Conservation (phyloP, 2,888 invertebrate species). For the Megaustenia siamemsis region DNA sequence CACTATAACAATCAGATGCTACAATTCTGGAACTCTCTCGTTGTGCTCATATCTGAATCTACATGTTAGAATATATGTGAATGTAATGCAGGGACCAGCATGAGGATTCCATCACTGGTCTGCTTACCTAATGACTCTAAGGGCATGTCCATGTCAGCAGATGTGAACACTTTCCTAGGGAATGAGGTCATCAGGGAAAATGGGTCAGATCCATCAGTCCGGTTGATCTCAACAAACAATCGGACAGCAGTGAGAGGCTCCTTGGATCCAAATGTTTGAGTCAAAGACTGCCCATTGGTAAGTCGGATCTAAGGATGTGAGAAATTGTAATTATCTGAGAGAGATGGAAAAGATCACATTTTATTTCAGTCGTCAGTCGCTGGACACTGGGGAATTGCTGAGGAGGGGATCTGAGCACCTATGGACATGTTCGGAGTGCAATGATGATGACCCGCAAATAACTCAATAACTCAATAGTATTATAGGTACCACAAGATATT, state of each 20-base stretch:
- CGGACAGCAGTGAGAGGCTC: slow-evolving; percentile 95
- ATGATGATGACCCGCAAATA: too few relatives aligned
- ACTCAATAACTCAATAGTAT: too few relatives aligned
- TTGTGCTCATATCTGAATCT: not conserved
- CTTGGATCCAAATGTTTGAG: slow-evolving; percentile 89
- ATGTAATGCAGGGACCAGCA: too few relatives aligned
- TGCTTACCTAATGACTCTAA: slow-evolving; percentile 44
- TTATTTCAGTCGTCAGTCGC: too few relatives aligned
- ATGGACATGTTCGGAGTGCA: too few relatives aligned
- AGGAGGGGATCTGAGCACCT: too few relatives aligned
- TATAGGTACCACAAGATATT: too few relatives aligned
- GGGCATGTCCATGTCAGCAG: slow-evolving; percentile 93
- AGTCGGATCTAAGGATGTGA: slow-evolving; percentile 87
- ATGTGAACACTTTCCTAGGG: slow-evolving; percentile 91
- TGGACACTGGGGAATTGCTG: too few relatives aligned
- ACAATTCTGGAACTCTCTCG: not conserved
- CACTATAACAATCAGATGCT: not conserved
- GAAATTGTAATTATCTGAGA: too few relatives aligned
- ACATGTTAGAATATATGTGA: not conserved
- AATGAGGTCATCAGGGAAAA: slow-evolving; percentile 95
- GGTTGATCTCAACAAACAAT: slow-evolving; percentile 91
- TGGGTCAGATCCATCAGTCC: slow-evolving; percentile 84
- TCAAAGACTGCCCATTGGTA: slow-evolving; percentile 87
- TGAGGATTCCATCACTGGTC: too few relatives aligned
- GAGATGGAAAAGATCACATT: too few relatives aligned